phyloP scores from a whole-genome alignment of 2,113 vertebrate genomes.

The Psittacara wagleri region DNA sequence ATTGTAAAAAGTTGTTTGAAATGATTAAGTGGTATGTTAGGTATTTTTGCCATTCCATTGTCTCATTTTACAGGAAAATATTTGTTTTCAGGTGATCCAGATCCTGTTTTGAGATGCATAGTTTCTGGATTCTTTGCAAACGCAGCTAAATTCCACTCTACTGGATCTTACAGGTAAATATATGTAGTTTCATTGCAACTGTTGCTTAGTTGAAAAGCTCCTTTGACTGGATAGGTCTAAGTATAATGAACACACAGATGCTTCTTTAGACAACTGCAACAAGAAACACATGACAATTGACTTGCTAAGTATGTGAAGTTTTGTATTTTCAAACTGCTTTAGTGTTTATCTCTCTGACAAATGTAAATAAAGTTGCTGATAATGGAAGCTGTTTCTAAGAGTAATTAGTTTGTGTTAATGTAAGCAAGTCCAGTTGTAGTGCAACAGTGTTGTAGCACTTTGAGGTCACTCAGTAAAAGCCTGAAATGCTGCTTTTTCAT shows the following conservation, averaged over 20 bases:
- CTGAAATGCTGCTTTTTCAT: background rate
- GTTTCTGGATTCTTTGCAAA: constrained; percentile 96
- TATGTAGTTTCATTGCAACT: background rate
- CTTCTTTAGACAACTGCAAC: background rate
- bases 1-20: background rate
- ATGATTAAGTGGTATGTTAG: background rate
- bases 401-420: background rate
- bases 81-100: constrained; percentile 86
- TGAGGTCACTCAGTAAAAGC: background rate
- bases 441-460: background rate
- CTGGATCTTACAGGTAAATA: constrained; percentile 90
- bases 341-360: background rate
- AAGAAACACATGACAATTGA: background rate
- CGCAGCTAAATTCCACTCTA: constrained; percentile 94
- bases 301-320: background rate
- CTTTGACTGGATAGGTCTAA: background rate
- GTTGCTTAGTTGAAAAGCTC: background rate
- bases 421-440: background rate
- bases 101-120: constrained; percentile 93
- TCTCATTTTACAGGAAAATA: background rate
- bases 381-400: background rate
- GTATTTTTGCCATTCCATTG: background rate
- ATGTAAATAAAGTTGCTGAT: background rate
- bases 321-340: background rate
- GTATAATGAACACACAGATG: background rate